Percentiles rank a stretch among this genome's conserved stretches.
These are phyloP conservation scores for Troilus luridus DNA, from an alignment of 2,888 invertebrate genomes.

Conservation along the genomic window DNA sequence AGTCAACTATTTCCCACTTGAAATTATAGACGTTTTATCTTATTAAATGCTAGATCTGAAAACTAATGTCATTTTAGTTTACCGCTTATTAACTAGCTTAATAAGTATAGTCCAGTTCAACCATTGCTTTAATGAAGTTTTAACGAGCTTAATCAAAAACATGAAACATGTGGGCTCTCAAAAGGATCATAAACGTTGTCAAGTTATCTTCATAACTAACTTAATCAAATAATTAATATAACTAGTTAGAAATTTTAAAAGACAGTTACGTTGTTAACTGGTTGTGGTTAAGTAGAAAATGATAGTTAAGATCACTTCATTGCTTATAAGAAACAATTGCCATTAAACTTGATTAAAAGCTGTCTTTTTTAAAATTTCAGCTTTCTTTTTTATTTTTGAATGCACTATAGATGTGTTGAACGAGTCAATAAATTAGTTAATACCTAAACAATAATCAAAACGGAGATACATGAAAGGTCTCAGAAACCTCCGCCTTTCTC, in stretches of 20 bases:
- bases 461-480: too few species aligned
- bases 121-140: not conserved
- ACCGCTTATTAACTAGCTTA: too few species aligned
- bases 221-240: not conserved
- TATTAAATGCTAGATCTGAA: too few species aligned
- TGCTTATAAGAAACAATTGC: not conserved
- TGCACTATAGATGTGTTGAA: too few species aligned
- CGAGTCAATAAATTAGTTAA: too few species aligned
- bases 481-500: too few species aligned
- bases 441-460: too few species aligned
- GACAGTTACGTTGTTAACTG: not conserved
- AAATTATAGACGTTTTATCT: too few species aligned
- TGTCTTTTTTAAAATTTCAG: too few species aligned
- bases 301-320: not conserved
- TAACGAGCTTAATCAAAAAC: constrained; percentile 3
- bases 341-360: not conserved
- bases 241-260: not conserved
- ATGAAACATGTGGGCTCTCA: not conserved
- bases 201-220: not conserved
- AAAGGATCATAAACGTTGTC: not conserved
- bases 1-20: too few species aligned
- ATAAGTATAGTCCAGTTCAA: not conserved
- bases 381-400: too few species aligned
- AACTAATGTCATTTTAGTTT: too few species aligned
- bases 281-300: not conserved